Evolutionary conservation across 1,140 invertebrate genomes (phyloP), one percentile per base, ranked within the genome.

Genomic region (Plodia interpunctella): DNA sequence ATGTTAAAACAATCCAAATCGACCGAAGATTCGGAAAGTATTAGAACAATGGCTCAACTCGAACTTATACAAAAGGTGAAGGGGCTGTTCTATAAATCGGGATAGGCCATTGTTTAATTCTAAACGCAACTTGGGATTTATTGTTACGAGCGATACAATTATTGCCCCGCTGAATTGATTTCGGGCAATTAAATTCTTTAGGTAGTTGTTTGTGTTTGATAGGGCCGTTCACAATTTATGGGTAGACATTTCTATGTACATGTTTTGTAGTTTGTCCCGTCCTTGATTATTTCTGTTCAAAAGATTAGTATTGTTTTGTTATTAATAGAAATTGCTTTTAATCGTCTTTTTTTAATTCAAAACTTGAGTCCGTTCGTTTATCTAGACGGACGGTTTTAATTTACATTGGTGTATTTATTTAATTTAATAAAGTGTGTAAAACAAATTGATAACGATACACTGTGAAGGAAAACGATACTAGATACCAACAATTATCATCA

Each of bases 81-180:
- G 59, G 63, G 59, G 63, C 70, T 60, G 55, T 68, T 62, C 71
- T 65, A 75, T 73, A 73, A 77, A 71, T 73, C 72, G 54, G 59
- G 59, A 59, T 63, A 53, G 64, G 60, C 52, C 73, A 77, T 80
- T 77, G 77, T 80, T 72, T 74, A 74, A 72, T 74, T 71, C 67
- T 70, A 74, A 68, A 75, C 66, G 72, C 67, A 57, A 67, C 62
- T 55, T 62, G 75, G 72, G 21, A 80, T 80, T 78, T 80, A 80
- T 80, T 59, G 78, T 66, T 57, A 53, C 62, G 59, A 58, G 57
- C 59, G 55, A 66, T 61, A 78, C 74, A 80, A 76, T 77, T 78
- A 77, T 62, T 52, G 59, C 56, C 59, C 49, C 63, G 59, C 62
- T 68, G 65, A 77, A 76, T 78, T 78, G 75, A 76, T 76, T 74